Evolutionary conservation across 2,888 invertebrate species (phyloP).

Genomic region (Sinelater perroti): DNA sequence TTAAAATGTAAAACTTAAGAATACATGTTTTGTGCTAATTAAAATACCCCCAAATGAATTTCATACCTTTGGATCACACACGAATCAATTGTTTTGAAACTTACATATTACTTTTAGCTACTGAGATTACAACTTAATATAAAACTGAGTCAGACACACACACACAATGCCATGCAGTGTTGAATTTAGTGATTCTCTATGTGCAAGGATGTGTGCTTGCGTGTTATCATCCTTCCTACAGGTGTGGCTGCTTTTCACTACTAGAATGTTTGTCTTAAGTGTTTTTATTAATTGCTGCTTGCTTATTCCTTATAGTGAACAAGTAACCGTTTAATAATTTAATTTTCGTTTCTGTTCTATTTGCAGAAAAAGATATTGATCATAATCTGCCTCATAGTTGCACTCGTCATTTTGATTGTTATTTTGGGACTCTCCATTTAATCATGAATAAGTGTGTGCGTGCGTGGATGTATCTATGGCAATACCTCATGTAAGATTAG

Average conservation of each 20-base stretch:
- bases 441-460: constrained; percentile 21
- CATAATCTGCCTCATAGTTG: constrained; percentile 83
- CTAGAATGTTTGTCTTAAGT: constrained; percentile 13
- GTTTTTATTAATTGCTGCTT: constrained; percentile 29
- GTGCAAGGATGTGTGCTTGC: constrained; percentile 11
- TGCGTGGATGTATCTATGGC: constrained; percentile 27
- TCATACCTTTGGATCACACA: too few relatives aligned
- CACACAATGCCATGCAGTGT: too few relatives aligned
- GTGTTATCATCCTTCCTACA: not conserved
- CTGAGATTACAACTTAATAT: too few relatives aligned
- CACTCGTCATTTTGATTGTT: constrained; percentile 80
- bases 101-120: too few relatives aligned
- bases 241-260: not conserved
- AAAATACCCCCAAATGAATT: too few relatives aligned
- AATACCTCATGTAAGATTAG: constrained; percentile 20
- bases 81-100: too few relatives aligned
- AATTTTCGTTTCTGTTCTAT: constrained; percentile 67
- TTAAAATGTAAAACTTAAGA: too few relatives aligned
- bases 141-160: too few relatives aligned
- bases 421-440: constrained; percentile 64
- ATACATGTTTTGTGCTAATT: too few relatives aligned
- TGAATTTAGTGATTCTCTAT: too few relatives aligned
- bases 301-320: constrained; percentile 23
- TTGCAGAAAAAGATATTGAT: constrained; percentile 91
- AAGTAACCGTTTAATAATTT: constrained; percentile 58